Percentiles rank a stretch among this genome's conserved stretches.
Evolutionary conservation across 2,797 vertebrate species (phyloP).

Genomic region (Cyprinella venusta): DNA sequence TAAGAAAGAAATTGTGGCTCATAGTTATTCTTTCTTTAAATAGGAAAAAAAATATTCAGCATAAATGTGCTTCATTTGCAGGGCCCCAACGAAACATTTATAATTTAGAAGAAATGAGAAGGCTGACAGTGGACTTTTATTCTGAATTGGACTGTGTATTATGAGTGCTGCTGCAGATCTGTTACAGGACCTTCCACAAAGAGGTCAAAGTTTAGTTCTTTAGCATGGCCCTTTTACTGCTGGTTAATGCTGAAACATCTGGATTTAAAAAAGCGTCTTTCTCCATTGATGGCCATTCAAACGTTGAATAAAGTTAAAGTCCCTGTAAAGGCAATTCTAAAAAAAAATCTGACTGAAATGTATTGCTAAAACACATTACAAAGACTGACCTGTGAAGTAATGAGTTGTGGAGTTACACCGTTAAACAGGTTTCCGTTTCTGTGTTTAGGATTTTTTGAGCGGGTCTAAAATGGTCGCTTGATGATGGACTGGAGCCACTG

Average conservation of each 20-base stretch:
- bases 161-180: not conserved
- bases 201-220: not conserved
- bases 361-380: too few species aligned
- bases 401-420: too few species aligned
- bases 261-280: not conserved
- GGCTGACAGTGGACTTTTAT: not conserved
- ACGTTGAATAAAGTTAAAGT: not conserved
- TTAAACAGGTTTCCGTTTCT: too few species aligned
- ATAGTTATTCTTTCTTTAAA: not conserved
- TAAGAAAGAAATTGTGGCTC: not conserved
- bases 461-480: too few species aligned
- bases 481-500: too few species aligned
- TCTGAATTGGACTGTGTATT: not conserved
- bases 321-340: too few species aligned
- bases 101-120: constrained; percentile 11
- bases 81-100: not conserved
- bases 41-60: not conserved
- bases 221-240: not conserved
- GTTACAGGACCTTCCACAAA: not conserved
- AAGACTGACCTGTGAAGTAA: too few species aligned
- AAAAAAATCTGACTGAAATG: too few species aligned
- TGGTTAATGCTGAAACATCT: not conserved
- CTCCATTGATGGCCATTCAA: not conserved
- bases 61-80: constrained; percentile 10
- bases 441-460: too few species aligned